phyloP scores from a whole-genome alignment of 2,797 vertebrate genomes.

The Tragopan temminckii region DNA sequence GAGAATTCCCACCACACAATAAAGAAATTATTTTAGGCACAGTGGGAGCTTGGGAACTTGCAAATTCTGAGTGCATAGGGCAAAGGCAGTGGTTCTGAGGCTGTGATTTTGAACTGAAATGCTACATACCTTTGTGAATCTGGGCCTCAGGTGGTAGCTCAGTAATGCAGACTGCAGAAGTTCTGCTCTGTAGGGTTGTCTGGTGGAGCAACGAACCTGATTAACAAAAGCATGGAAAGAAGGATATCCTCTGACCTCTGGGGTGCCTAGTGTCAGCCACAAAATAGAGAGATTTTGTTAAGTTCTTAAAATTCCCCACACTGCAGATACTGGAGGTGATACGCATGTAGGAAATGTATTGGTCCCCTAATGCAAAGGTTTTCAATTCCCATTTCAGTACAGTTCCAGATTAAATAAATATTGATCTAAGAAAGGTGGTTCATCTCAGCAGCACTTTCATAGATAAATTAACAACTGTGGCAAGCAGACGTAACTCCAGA shows the following conservation, averaged over 20 bases:
- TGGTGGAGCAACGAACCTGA: not conserved
- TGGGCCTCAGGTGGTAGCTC: not conserved
- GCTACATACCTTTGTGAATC: not conserved
- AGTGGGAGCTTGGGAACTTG: not conserved
- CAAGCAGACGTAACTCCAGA: not conserved
- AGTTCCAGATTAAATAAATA: not conserved
- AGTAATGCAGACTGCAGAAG: rapidly evolving
- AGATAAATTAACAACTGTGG: not conserved
- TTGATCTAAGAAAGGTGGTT: not conserved
- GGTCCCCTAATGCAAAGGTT: not conserved
- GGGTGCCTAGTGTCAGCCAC: not conserved
- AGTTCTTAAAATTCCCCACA: not conserved
- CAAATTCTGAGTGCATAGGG: not conserved
- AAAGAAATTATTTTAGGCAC: not conserved
- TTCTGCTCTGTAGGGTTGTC: not conserved
- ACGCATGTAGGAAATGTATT: not conserved
- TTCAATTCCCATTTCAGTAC: not conserved
- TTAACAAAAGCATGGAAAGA: not conserved
- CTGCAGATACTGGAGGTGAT: not conserved
- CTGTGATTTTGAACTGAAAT: not conserved
- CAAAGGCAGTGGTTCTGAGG: not conserved
- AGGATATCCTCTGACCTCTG: not conserved
- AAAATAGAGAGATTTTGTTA: not conserved
- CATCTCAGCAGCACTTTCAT: slow-evolving; percentile 17
- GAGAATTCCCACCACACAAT: not conserved